Conservation (phyloP, 2,797 vertebrate genomes). For the Fringilla coelebs region DNA sequence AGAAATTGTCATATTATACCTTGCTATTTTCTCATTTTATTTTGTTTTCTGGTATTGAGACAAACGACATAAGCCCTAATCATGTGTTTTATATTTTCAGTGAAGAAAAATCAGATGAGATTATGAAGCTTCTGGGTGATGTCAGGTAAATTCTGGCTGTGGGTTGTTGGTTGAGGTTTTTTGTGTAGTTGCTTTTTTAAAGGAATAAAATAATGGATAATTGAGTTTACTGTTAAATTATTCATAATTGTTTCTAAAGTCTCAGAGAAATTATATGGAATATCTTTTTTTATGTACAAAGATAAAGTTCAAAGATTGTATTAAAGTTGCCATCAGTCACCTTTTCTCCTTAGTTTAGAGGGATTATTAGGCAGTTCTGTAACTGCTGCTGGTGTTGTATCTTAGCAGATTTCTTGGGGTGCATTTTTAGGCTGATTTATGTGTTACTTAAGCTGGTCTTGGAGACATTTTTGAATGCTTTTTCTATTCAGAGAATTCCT, state of each 20-base stretch:
- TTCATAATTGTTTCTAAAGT: neutral
- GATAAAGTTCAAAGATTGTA: neutral
- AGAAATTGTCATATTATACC: neutral
- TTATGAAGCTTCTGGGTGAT: constrained; percentile 95
- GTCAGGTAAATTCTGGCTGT: constrained; percentile 81
- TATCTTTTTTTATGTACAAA: neutral
- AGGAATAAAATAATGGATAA: neutral
- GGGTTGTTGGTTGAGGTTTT: neutral
- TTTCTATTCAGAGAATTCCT: neutral
- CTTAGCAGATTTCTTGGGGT: neutral
- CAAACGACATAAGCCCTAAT: neutral
- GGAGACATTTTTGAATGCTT: neutral
- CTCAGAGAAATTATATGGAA: neutral
- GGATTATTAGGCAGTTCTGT: neutral
- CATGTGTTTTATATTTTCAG: constrained; percentile 74
- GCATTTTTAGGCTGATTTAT: neutral
- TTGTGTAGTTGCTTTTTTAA: neutral
- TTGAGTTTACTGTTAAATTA: neutral
- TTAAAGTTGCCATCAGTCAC: neutral
- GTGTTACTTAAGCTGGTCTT: neutral
- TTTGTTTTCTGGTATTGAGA: neutral
- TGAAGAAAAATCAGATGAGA: constrained; percentile 99
- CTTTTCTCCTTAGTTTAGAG: neutral
- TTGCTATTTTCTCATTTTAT: neutral
- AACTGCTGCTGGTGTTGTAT: neutral